Evolutionary conservation across 2,888 invertebrate genomes (phyloP).

Genomic region (Brachycybe producta): DNA sequence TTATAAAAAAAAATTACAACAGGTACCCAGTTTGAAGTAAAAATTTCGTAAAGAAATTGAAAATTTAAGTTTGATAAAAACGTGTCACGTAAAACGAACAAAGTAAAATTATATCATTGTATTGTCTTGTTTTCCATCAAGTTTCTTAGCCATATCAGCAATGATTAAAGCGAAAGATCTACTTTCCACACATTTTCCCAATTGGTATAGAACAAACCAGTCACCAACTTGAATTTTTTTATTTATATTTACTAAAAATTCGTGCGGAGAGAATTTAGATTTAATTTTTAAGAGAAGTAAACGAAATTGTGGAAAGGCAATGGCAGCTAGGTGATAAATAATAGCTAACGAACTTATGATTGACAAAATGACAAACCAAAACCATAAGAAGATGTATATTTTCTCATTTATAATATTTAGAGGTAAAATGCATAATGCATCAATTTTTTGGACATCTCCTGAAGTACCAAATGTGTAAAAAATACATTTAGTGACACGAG

Average conservation of each 20-base stretch:
- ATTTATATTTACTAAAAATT: background rate
- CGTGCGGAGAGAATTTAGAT: background rate
- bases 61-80: too few species aligned
- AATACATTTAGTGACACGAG: slow-evolving; percentile 25
- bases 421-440: slow-evolving; percentile 24
- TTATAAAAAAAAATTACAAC: too few species aligned
- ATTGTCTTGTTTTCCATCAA: slow-evolving; percentile 2
- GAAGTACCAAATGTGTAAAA: slow-evolving; percentile 24
- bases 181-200: slow-evolving; percentile 7
- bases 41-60: too few species aligned
- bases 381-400: slow-evolving; percentile 25
- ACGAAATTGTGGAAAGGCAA: background rate
- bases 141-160: background rate
- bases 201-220: slow-evolving; percentile 13
- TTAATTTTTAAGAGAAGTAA: background rate
- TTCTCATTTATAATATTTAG: slow-evolving; percentile 26
- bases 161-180: background rate
- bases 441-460: slow-evolving; percentile 23
- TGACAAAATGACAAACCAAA: slow-evolving; percentile 13
- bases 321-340: background rate
- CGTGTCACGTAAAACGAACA: too few species aligned
- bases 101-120: too few species aligned
- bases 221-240: slow-evolving; percentile 5
- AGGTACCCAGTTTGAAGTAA: too few species aligned
- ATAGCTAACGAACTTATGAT: slow-evolving; percentile 4